Evolutionary conservation across 1,140 invertebrate species (phyloP), one percentile per base, ranked within the genome.

Genomic region (Mycetomoellerius zeteki): DNA sequence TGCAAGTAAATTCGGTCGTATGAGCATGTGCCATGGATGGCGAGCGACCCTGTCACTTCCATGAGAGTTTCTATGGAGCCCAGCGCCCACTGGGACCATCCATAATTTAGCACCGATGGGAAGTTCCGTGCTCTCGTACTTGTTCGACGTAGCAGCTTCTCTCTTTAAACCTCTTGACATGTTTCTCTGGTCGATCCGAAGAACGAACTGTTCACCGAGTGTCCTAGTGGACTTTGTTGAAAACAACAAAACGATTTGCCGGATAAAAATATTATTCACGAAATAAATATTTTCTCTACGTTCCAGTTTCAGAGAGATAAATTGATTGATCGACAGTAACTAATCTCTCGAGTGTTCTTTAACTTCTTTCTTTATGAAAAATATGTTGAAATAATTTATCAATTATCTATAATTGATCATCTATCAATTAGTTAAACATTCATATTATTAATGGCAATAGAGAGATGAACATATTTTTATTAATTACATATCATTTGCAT

Each of bases 141-240:
- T 65, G 86, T 81, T 86, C 58, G 86, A 84, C 76, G 86, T 76
- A 82, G 73, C 76, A 67, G 86, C 62, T 84, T 88, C 73, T 54
- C 86, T 90, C 84, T 91, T 91, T 90, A 88, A 91, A 87, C 90
- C 89, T 84, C 89, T 91, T 90, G 90, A 91, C 82, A 90, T 85
- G 89, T 62, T 91, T 85, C 69, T 87, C 43, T 71, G 69, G 80
- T 64, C 86, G 76, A 88, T 88, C 56, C 89, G 72, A 86, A 71
- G 60, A 75, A 81, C 65, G 54, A 75, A 75, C 69, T 86, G 58
- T 71, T 87, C 82, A 24, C 62, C 47, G 62, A 80, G 47, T 80
- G 62, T 75, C 27, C 37, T 27, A 16, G 47, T 47, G 21, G 69
- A 75, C 7, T 73, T 47, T 73, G 67, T 14, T 30, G 67, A 75